Evolutionary conservation across 30 jellyfish, hydroid and myxozoan species (phyloP).

Genomic region (Catostylus mosaicus): DNA sequence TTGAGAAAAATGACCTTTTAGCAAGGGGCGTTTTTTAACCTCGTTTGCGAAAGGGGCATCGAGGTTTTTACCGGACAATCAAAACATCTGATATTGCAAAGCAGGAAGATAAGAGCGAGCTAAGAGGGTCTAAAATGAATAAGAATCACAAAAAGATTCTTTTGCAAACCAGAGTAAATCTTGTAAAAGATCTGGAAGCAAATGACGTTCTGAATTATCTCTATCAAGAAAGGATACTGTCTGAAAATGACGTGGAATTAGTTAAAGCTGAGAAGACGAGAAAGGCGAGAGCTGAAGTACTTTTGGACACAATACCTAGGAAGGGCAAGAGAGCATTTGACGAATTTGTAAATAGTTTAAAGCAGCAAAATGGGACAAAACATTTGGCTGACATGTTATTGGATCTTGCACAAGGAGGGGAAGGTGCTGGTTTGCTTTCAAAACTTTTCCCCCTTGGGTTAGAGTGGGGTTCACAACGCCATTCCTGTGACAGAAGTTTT

Average conservation of each 20-base stretch:
- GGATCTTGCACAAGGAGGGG: not conserved
- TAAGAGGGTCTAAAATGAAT: constrained; percentile 45
- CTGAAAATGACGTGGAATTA: constrained; percentile 79
- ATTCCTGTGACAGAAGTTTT: too few relatives aligned
- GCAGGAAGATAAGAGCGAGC: not conserved
- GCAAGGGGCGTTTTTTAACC: not conserved
- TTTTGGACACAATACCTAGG: constrained; percentile 84
- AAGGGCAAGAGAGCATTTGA: constrained; percentile 86
- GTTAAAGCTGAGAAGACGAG: constrained; percentile 72
- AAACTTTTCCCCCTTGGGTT: too few relatives aligned
- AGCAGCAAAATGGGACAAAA: constrained; percentile 24
- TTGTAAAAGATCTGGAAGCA: constrained; percentile 78
- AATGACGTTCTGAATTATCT: constrained; percentile 46
- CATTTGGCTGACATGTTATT: constrained; percentile 59
- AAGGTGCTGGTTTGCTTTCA: too few relatives aligned
- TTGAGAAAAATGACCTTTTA: constrained; percentile 2
- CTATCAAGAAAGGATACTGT: constrained; percentile 63
- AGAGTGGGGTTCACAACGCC: too few relatives aligned
- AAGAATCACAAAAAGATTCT: constrained; percentile 50
- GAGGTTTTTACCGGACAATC: not conserved
- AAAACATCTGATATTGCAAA: not conserved
- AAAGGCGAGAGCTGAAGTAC: constrained; percentile 68
- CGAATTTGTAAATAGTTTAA: constrained; percentile 46
- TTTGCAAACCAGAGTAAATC: constrained; percentile 60
- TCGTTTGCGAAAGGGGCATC: not conserved